Evolutionary conservation across 1,140 invertebrate species (phyloP), one percentile per base, ranked within the genome.

Genomic region (Argopecten irradians): DNA sequence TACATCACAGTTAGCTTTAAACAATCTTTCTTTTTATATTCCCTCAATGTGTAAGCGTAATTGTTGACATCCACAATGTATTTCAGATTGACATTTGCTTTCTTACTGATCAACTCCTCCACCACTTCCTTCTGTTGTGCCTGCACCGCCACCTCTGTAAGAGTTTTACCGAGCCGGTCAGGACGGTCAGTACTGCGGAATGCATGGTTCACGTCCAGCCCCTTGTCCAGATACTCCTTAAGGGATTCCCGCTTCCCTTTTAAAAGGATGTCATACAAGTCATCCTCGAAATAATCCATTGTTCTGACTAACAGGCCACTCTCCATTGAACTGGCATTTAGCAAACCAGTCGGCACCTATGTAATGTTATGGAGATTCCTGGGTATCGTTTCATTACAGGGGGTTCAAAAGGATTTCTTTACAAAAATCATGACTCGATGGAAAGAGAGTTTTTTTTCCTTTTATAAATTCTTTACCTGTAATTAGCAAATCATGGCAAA

Each of bases 211-310:
- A 92, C 85, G 88, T 91, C 90, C 16, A 94, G 85, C 0, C 92
- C 92, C 86, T 84, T 89, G 34, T 90, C 89, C 11, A 93, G 41
- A 85, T 92, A 94, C 19, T 90, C 91, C 28, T 90, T 36, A 0
- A 94, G 39, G 3, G 88, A 43, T 0, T 71, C 39, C 0, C 14
- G 35, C 83, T 93, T 88, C n/a, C 92, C 93, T 9, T 84, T 89
- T n/a, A 91, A 83, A 34, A 94, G 89, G 32, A 83, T 87, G 16
- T 91, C 86, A 43, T 91, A 92, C 22, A 94, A 85, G 36, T 92
- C 91, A 43, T 92, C 91, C 83, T 94, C 93, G 85, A 93, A 92
- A 84, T 92, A 94, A 34, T 93, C 92, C 92, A 94, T 94, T 9
- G 83, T 55, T 32, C 71, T 84, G 43, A 71, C 55, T 11, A 71